phyloP scores from a whole-genome alignment of 2,113 vertebrate genomes.

The Hippocampus mohnikei region DNA sequence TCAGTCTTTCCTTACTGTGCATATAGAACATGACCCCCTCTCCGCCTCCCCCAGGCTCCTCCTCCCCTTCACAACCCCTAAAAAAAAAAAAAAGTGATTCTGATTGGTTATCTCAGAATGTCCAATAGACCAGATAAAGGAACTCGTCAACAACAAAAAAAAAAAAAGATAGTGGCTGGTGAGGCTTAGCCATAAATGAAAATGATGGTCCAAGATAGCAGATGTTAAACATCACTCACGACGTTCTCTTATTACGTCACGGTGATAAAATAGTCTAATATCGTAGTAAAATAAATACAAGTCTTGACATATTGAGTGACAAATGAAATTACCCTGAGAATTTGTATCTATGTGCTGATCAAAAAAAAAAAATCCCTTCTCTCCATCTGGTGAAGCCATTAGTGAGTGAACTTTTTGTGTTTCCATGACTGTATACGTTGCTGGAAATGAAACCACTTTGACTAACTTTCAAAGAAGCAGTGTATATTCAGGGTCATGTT shows the following conservation, averaged over 20 bases:
- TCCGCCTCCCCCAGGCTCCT: too few species aligned
- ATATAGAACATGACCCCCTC: background rate
- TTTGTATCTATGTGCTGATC: background rate
- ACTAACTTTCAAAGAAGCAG: background rate
- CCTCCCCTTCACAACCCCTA: too few species aligned
- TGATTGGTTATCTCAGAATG: background rate
- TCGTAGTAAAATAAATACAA: constrained; percentile 4
- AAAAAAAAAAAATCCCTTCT: background rate
- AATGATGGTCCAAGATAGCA: background rate
- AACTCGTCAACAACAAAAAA: background rate
- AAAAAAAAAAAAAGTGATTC: background rate
- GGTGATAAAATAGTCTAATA: background rate
- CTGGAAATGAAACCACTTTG: background rate
- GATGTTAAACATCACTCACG: background rate
- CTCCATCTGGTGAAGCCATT: constrained; percentile 1
- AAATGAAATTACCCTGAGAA: constrained; percentile 1
- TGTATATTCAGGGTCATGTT: constrained; percentile 2
- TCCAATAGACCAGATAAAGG: background rate
- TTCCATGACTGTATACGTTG: constrained; percentile 2
- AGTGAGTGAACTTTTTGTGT: background rate
- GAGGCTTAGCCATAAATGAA: background rate
- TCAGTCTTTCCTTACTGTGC: background rate
- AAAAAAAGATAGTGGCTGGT: background rate
- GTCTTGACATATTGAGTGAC: background rate
- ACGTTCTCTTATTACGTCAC: background rate